Evolutionary conservation across 2,888 invertebrate species (phyloP), one percentile per base, ranked within the genome.

Genomic region (Deilephila porcellus): DNA sequence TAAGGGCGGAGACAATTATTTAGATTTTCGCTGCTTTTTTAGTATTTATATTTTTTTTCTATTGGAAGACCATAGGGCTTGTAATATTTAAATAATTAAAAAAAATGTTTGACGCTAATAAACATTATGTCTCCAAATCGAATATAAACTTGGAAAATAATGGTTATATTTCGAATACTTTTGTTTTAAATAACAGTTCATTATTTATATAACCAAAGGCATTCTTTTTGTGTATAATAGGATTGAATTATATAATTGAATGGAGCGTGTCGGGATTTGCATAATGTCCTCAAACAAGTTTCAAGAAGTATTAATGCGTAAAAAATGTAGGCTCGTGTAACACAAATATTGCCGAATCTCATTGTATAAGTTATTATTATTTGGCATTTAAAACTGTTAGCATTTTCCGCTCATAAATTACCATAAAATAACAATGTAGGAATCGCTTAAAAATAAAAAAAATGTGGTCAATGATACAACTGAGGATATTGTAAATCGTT

Each of bases 271-370:
- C 17, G 29, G 45, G 6, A 67, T 67, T 67, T 52, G 67, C 67
- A 67, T 67, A 67, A 67, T 29, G 67, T 67, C 17, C 32, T 17
- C 11, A 67, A 67, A 67, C 52, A 25, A 17, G 67, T 67, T 67
- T 67, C 52, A 29, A 60, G 32, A 6, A 20, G 17, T 17, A 52
- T 17, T 45, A 45, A 64, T 20, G 7, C 56, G n/a, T 56, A 56
- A 56, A 56, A 19, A 56, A 56, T 1, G 17, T 29, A 14, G 19
- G 37, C n/a, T n/a, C 34, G 63, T n/a, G 63, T 8, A n/a, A 19
- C 34, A n/a, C 62, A 63, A 37, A 37, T 63, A 63, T 67, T 67
- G 25, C 0, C 14, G 4, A 25, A 29, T 17, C 14, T 20, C 4
- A 19, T 52, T 1, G 1, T 63, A 17, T 14, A 6, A 62, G 1